Evolutionary conservation across 1,140 invertebrate species (phyloP).

Genomic region (Drosophila ogumai): DNA sequence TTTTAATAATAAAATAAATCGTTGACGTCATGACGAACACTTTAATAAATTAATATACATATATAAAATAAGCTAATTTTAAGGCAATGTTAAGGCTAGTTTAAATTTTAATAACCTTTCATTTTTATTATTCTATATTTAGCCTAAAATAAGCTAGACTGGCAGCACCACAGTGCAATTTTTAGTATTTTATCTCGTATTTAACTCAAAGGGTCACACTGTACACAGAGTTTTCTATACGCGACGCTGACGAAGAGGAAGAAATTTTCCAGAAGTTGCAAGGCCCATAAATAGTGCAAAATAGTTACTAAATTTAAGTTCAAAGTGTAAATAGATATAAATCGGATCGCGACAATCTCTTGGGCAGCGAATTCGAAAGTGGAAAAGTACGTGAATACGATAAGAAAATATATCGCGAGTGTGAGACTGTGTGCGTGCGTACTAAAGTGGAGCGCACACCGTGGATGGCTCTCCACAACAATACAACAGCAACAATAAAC

Average conservation of each 20-base stretch:
- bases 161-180: background rate
- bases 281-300: constrained; percentile 68
- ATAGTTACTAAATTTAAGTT: constrained; percentile 67
- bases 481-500: constrained; percentile 48
- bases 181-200: background rate
- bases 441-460: constrained; percentile 70
- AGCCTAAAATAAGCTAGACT: background rate
- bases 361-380: constrained; percentile 33
- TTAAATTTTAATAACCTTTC: no score
- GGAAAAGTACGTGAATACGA: constrained; percentile 67
- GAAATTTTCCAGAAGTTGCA: constrained; percentile 62
- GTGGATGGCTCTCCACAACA: constrained; percentile 76
- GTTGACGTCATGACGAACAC: no score
- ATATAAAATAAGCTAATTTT: no score
- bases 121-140: no score
- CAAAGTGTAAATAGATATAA: constrained; percentile 47
- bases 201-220: background rate
- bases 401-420: constrained; percentile 39
- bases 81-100: no score
- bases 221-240: constrained; percentile 33
- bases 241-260: constrained; percentile 54
- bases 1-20: no score
- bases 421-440: constrained; percentile 67
- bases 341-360: constrained; percentile 18
- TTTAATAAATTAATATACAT: no score